Evolutionary conservation across 2,888 invertebrate genomes (phyloP), one percentile per base, ranked within the genome.

Genomic region (Cheilosia vernalis): DNA sequence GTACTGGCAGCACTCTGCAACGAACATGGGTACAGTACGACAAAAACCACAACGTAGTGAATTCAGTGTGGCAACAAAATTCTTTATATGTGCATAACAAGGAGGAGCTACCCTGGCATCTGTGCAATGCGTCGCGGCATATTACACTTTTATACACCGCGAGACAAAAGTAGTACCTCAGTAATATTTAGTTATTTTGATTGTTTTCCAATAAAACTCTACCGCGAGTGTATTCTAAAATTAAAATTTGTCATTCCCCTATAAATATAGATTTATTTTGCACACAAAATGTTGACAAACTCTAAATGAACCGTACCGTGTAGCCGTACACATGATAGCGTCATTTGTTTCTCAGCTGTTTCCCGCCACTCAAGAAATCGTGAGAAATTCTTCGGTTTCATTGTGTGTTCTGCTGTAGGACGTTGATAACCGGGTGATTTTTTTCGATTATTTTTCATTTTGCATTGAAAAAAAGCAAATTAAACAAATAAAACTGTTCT

Each of bases 261-360:
- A 27, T 44, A 33, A 27, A 15, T 30, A 53, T 33, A 6, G 17
- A 19, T 47, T 55, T 51, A 58, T 73, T 63, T 60, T 17, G 30
- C 51, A 51, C 47, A 24, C 27, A 64, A 74, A 47, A 53, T 24
- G 21, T 17, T 30, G 47, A 9, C 10, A 44, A 42, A 80, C 27
- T 70, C 19, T 17, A 7, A 47, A 13, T 61, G 19, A 70, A 66
- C 60, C 42, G 15, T 42, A 27, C 19, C 47, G 84, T 76, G 84
- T 85, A 80, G 84, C 76, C 84, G 84, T 76, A 85, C 84, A 85
- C 53, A 40, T 42, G 44, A 76, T 80, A 85, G 84, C 84, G 84
- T 85, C 84, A 85, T 80, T 85, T 76, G 69, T 80, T 85, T 85
- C 84, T 85, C 84, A 85, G 84, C 84, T 85, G 84, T 85, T 85